phyloP scores from a whole-genome alignment of 2,888 invertebrate genomes.

The Zaprionus bogoriensis region DNA sequence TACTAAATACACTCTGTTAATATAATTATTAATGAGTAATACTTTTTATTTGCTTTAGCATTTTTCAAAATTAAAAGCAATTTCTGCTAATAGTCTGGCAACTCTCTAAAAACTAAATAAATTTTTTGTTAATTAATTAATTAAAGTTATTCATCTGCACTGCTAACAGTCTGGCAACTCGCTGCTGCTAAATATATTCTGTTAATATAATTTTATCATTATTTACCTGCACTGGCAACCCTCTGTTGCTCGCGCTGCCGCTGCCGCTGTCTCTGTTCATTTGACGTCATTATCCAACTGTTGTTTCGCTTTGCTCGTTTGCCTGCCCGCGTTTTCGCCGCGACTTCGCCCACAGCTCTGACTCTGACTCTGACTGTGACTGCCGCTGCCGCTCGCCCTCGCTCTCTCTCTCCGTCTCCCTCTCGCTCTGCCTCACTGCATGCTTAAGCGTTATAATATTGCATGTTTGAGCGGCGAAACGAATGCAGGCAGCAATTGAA shows the following conservation, averaged over 20 bases:
- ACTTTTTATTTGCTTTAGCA: too few relatives aligned
- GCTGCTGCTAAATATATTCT: conserved; percentile 9
- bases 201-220: neutral
- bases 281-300: conserved; percentile 60
- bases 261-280: conserved; percentile 25
- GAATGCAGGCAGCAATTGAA: conserved; percentile 22
- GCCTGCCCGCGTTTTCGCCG: neutral
- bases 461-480: conserved; percentile 23
- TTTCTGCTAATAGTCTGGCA: conserved; percentile 15
- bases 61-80: too few relatives aligned
- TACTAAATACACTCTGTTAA: too few relatives aligned
- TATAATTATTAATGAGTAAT: neutral
- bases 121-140: too few relatives aligned
- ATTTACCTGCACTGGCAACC: too few relatives aligned
- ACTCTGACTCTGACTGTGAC: conserved; percentile 1
- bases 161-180: conserved; percentile 28
- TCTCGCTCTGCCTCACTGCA: too few relatives aligned
- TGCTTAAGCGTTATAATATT: conserved; percentile 54
- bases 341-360: neutral
- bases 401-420: too few relatives aligned
- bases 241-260: neutral
- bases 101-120: too few relatives aligned
- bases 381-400: conserved; percentile 12
- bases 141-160: neutral
- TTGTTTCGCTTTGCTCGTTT: conserved; percentile 39